phyloP scores from a whole-genome alignment of 2,888 invertebrate species.

The Cheilosia impressa region DNA sequence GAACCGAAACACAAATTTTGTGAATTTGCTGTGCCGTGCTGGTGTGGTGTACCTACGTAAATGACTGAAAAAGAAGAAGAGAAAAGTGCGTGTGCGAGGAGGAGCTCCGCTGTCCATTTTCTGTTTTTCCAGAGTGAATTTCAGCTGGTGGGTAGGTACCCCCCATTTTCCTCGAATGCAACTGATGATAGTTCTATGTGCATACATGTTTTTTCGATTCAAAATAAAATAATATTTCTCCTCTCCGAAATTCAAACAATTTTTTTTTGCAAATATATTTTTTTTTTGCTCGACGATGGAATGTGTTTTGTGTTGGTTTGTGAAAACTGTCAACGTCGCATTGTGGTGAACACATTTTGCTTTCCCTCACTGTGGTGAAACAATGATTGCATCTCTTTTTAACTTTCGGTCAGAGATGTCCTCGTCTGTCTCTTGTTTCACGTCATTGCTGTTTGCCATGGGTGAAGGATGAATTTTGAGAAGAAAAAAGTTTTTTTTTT shows the following conservation, averaged over 20 bases:
- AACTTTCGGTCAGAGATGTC: neutral
- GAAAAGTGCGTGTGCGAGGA: conserved; percentile 50
- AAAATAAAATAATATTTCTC: neutral
- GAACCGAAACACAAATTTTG: conserved; percentile 15
- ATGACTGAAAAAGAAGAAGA: conserved; percentile 26
- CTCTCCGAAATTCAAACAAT: neutral
- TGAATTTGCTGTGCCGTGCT: neutral
- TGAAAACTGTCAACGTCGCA: conserved; percentile 77
- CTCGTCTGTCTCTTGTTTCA: conserved; percentile 26
- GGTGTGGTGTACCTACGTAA: conserved; percentile 19
- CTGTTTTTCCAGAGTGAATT: conserved; percentile 70
- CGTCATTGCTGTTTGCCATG: conserved; percentile 35
- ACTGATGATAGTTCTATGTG: neutral
- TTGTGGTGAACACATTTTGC: conserved; percentile 54
- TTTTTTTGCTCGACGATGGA: conserved; percentile 19
- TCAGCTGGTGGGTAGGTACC: conserved; percentile 66
- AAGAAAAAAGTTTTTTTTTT: conserved; percentile 29
- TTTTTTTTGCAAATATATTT: conserved; percentile 11
- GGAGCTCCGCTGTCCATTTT: conserved; percentile 72
- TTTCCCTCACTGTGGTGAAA: conserved; percentile 42
- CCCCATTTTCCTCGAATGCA: neutral
- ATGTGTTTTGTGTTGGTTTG: conserved; percentile 44
- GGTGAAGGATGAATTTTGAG: conserved; percentile 13
- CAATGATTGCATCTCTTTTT: conserved; percentile 37
- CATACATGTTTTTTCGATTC: conserved; percentile 3